phyloP scores from a whole-genome alignment of 2,888 invertebrate genomes.

The Dascillus cervinus region DNA sequence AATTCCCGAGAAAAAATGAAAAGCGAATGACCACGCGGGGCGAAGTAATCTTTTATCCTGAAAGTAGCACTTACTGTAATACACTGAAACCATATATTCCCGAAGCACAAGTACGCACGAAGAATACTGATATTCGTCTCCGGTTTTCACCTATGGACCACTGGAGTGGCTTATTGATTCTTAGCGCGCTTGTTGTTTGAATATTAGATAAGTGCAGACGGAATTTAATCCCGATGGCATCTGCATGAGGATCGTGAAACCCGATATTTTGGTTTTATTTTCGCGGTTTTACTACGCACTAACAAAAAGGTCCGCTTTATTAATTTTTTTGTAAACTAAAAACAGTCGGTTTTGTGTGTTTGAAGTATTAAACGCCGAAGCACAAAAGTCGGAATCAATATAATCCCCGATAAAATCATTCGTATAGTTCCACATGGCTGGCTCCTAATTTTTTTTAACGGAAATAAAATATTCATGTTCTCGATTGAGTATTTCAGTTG shows the following conservation, averaged over 20 bases:
- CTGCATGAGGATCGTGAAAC: conserved; percentile 26
- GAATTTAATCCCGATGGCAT: conserved; percentile 34
- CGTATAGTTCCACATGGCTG: too few species aligned
- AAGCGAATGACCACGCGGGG: too few species aligned
- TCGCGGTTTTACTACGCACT: conserved; percentile 11
- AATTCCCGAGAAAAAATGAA: too few species aligned
- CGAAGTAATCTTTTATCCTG: conserved; percentile 7
- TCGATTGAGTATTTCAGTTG: conserved; percentile 22
- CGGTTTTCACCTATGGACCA: conserved; percentile 17
- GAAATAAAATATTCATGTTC: conserved; percentile 24
- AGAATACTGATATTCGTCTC: conserved; percentile 24
- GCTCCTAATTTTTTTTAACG: too few species aligned
- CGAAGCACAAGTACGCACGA: conserved; percentile 18
- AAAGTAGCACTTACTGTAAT: conserved; percentile 19
- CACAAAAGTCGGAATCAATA: too few species aligned
- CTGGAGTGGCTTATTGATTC: conserved; percentile 32
- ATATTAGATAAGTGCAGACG: conserved; percentile 35
- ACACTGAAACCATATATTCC: conserved; percentile 22
- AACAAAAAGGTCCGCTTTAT: too few species aligned
- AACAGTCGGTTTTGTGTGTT: too few species aligned
- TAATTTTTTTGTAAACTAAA: too few species aligned
- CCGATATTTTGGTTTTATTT: conserved; percentile 14
- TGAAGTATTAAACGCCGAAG: too few species aligned
- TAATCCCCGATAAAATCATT: too few species aligned
- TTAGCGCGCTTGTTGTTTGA: conserved; percentile 33